Conservation (phyloP, 2,797 vertebrate species). For the Sebastes taczanowskii region DNA sequence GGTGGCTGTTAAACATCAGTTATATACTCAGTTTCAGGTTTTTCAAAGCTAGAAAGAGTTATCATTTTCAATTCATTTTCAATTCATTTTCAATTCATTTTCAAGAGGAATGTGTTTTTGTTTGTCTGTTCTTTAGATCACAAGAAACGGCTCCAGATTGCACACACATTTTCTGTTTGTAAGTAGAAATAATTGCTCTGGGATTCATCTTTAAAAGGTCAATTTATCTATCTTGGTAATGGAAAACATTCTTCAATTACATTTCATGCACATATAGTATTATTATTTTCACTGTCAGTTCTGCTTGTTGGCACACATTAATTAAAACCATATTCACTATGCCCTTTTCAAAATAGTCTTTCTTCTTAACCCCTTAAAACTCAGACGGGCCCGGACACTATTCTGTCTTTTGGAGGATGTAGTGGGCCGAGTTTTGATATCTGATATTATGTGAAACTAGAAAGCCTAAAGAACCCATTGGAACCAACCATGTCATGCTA, state of each 20-base stretch:
- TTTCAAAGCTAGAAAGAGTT: neutral
- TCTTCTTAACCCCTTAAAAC: neutral
- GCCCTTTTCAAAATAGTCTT: neutral
- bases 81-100: neutral
- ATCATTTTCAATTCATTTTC: neutral
- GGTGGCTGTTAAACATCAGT: neutral
- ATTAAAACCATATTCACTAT: neutral
- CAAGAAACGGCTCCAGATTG: neutral
- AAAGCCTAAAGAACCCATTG: too few relatives aligned
- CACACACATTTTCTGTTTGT: neutral
- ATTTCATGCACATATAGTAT: neutral
- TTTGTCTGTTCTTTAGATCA: neutral
- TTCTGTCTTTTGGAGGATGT: too few relatives aligned
- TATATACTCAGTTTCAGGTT: neutral
- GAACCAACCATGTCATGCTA: too few relatives aligned
- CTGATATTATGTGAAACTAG: too few relatives aligned
- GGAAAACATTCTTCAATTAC: neutral
- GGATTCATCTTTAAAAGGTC: neutral
- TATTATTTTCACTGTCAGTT: neutral
- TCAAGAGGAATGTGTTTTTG: neutral
- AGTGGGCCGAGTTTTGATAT: too few relatives aligned
- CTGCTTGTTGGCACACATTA: neutral
- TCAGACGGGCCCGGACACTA: too few relatives aligned
- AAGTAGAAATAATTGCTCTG: neutral
- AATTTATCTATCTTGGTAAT: neutral